Percentiles rank a stretch among this genome's conserved stretches.
Evolutionary conservation across 2,888 invertebrate species (phyloP).

Genomic region (Leptothorax acervorum): DNA sequence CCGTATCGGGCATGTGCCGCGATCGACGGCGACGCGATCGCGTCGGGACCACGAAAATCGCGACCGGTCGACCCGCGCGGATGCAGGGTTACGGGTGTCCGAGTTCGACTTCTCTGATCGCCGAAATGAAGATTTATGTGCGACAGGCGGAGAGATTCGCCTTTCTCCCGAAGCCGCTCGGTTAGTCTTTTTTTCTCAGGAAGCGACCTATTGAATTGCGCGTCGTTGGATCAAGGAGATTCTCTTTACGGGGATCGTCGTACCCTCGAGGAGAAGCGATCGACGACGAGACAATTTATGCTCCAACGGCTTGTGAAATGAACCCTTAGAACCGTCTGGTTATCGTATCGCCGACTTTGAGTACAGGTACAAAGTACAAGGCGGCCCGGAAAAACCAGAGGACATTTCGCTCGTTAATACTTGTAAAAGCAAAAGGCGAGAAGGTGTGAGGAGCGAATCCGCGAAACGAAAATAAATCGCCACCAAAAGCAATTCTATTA

Average conservation of each 20-base stretch:
- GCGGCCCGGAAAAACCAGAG: neutral
- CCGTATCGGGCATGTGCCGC: neutral
- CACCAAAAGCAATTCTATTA: slow-evolving; percentile 39
- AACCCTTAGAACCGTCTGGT: slow-evolving; percentile 15
- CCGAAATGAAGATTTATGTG: slow-evolving; percentile 43
- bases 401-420: neutral
- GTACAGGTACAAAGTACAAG: neutral
- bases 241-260: neutral
- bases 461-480: slow-evolving; percentile 41
- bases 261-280: neutral
- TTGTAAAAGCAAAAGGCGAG: neutral
- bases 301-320: slow-evolving; percentile 38
- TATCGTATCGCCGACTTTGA: neutral
- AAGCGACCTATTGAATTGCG: slow-evolving; percentile 4
- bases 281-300: slow-evolving; percentile 16
- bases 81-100: neutral
- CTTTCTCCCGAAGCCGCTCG: slow-evolving; percentile 18
- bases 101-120: slow-evolving; percentile 7
- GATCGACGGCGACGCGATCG: slow-evolving; percentile 3
- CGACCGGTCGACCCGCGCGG: slow-evolving; percentile 13
- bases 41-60: slow-evolving; percentile 32
- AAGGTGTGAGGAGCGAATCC: neutral
- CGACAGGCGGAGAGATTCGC: slow-evolving; percentile 12
- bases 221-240: slow-evolving; percentile 18
- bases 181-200: neutral